Conservation (phyloP, 2,113 vertebrate species). For the Micronisus gabar region DNA sequence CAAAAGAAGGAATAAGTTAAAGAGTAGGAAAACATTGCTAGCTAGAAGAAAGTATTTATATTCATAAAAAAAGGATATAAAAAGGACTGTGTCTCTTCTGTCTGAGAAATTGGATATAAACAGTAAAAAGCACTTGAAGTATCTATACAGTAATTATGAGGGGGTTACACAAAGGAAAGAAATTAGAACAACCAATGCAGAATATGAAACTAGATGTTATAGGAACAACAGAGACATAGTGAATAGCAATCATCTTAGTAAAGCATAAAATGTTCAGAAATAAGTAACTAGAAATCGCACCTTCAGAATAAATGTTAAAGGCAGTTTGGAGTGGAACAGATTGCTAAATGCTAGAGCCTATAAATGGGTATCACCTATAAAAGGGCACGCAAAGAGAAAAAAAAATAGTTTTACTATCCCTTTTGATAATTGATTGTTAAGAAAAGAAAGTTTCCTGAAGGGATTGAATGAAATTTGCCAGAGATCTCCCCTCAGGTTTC, state of each 20-base stretch:
- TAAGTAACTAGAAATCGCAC: background rate
- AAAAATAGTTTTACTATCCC: background rate
- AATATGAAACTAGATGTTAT: background rate
- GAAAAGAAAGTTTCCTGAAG: background rate
- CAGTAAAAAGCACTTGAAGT: background rate
- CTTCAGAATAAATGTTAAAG: background rate
- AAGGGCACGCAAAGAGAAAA: background rate
- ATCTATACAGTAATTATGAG: background rate
- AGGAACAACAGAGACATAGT: background rate
- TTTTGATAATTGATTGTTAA: background rate
- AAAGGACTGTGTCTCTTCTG: background rate
- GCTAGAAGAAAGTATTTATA: background rate
- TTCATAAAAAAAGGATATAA: background rate
- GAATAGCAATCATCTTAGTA: background rate
- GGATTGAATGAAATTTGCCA: background rate
- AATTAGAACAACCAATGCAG: background rate
- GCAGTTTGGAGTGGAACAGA: background rate
- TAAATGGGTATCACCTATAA: background rate
- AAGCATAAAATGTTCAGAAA: background rate
- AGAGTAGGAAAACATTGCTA: background rate
- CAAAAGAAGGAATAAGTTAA: background rate
- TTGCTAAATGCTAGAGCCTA: background rate
- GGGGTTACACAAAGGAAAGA: background rate
- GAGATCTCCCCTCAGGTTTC: background rate
- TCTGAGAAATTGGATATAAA: background rate